These are phyloP conservation scores for Tylochromis polylepis DNA, from an alignment of 2,113 vertebrate species.

Conservation along the genomic window DNA sequence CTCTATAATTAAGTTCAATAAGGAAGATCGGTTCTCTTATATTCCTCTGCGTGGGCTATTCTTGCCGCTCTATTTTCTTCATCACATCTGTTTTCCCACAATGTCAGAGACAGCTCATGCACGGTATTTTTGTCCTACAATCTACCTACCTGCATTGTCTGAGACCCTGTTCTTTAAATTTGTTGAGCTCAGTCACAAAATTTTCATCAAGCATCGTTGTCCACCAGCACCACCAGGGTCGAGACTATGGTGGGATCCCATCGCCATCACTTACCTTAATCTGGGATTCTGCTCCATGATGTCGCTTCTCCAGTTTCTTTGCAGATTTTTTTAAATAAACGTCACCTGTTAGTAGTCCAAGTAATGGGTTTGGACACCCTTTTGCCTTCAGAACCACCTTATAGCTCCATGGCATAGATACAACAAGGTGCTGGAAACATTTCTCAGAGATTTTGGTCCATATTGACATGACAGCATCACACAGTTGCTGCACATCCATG, in stretches of 20 bases:
- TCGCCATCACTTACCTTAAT: background rate
- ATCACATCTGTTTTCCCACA: background rate
- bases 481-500: background rate
- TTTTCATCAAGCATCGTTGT: background rate
- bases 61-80: background rate
- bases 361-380: background rate
- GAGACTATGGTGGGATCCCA: background rate
- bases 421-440: background rate
- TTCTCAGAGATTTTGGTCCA: background rate
- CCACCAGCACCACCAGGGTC: background rate
- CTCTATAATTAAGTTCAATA: background rate
- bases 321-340: background rate
- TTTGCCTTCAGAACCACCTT: background rate
- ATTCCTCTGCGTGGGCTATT: background rate
- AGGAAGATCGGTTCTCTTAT: background rate
- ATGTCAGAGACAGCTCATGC: background rate
- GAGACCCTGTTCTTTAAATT: background rate
- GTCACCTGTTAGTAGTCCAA: background rate
- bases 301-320: background rate
- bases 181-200: background rate
- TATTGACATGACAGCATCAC: background rate
- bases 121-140: background rate
- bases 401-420: background rate
- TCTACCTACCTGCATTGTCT: background rate
- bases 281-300: background rate